A percentile compares a stretch with the other conserved stretches of the same genome.
phyloP scores from a whole-genome alignment of 2,113 vertebrate genomes.

The Herpetotheres cachinnans region DNA sequence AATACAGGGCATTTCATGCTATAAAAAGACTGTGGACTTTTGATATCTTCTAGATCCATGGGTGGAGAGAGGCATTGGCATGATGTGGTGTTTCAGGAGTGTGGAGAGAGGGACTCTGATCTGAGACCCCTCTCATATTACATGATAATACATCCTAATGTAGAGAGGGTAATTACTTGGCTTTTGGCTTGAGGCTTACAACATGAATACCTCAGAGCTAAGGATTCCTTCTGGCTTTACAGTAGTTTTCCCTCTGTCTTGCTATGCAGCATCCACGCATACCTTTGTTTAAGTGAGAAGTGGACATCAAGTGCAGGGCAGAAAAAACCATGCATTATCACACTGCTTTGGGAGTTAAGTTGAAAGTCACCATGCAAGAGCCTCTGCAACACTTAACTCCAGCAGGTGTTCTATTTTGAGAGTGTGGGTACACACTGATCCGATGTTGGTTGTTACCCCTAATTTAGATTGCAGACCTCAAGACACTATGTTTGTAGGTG shows the following conservation, averaged over 20 bases:
- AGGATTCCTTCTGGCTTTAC: background rate
- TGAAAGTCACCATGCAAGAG: background rate
- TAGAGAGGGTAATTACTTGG: background rate
- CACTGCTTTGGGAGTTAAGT: background rate
- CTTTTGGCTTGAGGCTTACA: background rate
- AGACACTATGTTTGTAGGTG: background rate
- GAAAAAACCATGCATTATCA: background rate
- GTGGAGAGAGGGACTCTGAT: background rate
- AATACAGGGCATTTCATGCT: background rate
- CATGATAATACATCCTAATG: background rate
- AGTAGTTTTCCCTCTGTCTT: background rate
- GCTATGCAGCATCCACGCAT: background rate
- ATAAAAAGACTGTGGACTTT: background rate
- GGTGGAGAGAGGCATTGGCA: background rate
- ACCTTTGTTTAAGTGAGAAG: background rate
- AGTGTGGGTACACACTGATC: background rate
- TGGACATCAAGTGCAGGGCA: background rate
- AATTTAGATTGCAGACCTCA: background rate
- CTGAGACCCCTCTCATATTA: background rate
- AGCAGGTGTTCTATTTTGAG: background rate
- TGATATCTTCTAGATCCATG: background rate
- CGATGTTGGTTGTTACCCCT: background rate
- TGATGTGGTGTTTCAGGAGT: background rate
- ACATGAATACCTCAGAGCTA: background rate
- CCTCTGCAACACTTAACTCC: background rate